phyloP scores from a whole-genome alignment of 2,113 vertebrate genomes.

The Nothocercus nigrocapillus region DNA sequence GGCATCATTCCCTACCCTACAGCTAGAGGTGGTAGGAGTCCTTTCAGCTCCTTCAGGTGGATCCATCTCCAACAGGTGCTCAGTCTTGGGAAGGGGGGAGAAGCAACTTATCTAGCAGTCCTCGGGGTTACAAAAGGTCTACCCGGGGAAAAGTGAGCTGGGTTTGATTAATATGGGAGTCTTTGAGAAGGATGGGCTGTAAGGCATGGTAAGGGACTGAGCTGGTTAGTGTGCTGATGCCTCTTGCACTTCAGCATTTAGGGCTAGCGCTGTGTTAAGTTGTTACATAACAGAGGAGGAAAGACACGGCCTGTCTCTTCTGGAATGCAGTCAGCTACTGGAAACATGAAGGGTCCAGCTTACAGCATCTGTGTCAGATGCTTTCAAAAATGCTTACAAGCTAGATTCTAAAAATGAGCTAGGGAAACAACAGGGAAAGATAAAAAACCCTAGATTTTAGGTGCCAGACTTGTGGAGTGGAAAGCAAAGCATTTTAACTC shows the following conservation, averaged over 20 bases:
- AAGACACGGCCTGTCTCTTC: background rate
- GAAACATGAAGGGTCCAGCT: background rate
- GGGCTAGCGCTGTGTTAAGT: fast-evolving
- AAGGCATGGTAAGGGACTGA: fast-evolving
- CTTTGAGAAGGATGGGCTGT: background rate
- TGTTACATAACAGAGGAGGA: background rate
- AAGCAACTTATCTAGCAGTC: background rate
- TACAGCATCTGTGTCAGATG: background rate
- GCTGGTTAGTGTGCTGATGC: background rate
- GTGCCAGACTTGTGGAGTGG: background rate
- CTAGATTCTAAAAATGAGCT: background rate
- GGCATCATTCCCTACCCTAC: background rate
- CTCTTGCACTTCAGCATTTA: background rate
- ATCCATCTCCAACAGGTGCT: background rate
- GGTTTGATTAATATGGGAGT: background rate
- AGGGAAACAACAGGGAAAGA: background rate
- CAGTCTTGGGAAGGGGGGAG: background rate
- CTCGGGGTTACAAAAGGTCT: background rate
- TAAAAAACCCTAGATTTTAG: background rate
- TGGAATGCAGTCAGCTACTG: background rate
- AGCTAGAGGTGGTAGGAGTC: background rate
- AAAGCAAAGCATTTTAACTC: background rate
- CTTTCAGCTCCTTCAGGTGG: background rate
- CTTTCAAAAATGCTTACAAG: background rate
- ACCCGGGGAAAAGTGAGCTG: fast-evolving